These are phyloP conservation scores for Cataglyphis hispanica DNA, from an alignment of 1,140 invertebrate species.

Conservation along the genomic window DNA sequence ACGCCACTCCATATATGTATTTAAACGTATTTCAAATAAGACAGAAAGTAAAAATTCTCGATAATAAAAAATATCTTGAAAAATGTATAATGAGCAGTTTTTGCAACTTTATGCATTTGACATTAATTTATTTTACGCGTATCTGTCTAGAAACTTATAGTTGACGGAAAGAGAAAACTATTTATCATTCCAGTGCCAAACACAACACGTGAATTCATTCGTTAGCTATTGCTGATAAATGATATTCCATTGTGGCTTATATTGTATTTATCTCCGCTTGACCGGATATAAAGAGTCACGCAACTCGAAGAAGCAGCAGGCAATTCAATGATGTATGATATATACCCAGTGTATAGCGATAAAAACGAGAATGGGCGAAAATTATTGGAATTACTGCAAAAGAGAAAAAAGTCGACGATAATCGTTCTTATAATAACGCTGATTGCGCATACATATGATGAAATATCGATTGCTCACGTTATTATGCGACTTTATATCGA, in stretches of 20 bases:
- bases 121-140: background rate
- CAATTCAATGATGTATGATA: slow-evolving; percentile 11
- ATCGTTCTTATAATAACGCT: background rate
- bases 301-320: background rate
- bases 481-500: no score
- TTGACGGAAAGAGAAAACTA: background rate
- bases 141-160: background rate
- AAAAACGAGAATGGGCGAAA: background rate
- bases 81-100: background rate
- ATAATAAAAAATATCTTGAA: background rate
- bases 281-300: background rate
- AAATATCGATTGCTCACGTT: background rate
- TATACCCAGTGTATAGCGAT: background rate
- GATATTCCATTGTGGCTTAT: background rate
- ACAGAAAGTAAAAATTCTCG: background rate
- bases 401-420: background rate
- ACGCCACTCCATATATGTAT: background rate
- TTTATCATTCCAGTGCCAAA: background rate
- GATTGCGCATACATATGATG: background rate
- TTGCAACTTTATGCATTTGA: background rate
- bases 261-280: background rate
- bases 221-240: background rate
- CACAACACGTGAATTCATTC: background rate
- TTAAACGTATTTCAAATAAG: background rate
- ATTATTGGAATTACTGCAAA: background rate